A percentile compares a stretch with the other conserved stretches of the same genome.
phyloP scores from a whole-genome alignment of 2,888 invertebrate genomes.

The Nyleta sp. region DNA sequence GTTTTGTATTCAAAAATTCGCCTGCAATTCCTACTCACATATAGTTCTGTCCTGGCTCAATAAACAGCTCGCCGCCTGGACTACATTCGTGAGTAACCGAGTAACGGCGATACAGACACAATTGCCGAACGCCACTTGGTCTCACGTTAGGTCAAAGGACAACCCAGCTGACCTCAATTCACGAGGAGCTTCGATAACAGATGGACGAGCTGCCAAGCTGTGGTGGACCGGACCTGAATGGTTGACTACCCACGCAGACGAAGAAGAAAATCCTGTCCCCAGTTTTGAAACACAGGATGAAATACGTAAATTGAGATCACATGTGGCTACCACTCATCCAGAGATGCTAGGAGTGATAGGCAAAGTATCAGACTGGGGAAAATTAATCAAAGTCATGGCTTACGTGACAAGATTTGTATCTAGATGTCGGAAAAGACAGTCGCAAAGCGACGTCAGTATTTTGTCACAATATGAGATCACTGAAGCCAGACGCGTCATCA shows the following conservation, averaged over 20 bases:
- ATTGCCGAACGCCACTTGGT: not conserved
- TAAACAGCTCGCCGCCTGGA: not conserved
- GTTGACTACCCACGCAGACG: not conserved
- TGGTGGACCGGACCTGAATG: not conserved
- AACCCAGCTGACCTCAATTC: not conserved
- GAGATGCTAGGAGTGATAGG: too few species aligned
- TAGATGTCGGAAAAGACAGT: too few species aligned
- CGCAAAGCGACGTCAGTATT: too few species aligned
- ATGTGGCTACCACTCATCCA: too few species aligned
- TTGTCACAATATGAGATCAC: too few species aligned
- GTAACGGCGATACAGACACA: not conserved
- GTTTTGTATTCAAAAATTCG: not conserved
- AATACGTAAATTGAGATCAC: too few species aligned
- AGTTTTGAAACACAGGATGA: too few species aligned
- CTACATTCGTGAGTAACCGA: not conserved
- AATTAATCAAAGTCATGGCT: too few species aligned
- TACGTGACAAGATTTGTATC: too few species aligned
- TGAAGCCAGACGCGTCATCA: too few species aligned
- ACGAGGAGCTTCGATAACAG: not conserved
- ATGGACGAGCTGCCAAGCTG: not conserved
- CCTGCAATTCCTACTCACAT: not conserved
- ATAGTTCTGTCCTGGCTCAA: not conserved
- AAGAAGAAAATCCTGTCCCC: too few species aligned
- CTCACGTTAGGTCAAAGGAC: not conserved
- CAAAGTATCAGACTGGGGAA: too few species aligned